Percentiles rank a stretch among this genome's conserved stretches.
These are phyloP conservation scores for Anguilla obscura DNA, from an alignment of 2,797 vertebrate species.

Conservation along the genomic window DNA sequence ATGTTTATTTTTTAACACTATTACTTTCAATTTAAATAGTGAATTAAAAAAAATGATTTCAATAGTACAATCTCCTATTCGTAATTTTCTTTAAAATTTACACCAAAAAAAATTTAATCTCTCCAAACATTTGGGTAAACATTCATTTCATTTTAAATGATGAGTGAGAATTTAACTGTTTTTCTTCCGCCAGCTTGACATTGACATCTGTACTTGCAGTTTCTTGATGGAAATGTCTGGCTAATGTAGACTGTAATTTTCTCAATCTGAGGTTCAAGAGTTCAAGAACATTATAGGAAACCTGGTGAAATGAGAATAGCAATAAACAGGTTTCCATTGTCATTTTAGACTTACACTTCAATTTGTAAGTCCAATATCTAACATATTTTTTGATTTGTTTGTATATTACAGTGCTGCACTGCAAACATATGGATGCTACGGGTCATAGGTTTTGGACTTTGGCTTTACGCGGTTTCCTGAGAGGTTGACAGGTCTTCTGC, in stretches of 20 bases:
- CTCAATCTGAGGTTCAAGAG: background rate
- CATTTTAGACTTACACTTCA: background rate
- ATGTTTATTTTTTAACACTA: background rate
- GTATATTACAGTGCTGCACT: background rate
- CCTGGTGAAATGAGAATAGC: background rate
- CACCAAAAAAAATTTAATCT: background rate
- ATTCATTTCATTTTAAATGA: background rate
- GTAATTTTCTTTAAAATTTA: background rate
- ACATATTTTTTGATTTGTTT: background rate
- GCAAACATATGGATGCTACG: background rate
- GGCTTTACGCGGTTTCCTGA: background rate
- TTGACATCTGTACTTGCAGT: background rate
- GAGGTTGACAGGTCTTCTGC: background rate
- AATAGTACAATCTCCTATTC: background rate
- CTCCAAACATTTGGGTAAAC: slow-evolving; percentile 9
- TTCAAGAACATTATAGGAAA: background rate
- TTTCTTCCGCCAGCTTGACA: background rate
- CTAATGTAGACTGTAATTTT: background rate
- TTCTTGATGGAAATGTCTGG: background rate
- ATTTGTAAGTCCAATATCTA: background rate
- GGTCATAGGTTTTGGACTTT: background rate
- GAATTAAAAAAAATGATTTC: background rate
- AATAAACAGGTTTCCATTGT: background rate
- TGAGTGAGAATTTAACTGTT: background rate
- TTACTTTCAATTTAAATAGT: background rate